Evolutionary conservation across 2,888 invertebrate genomes (phyloP).

Genomic region (Apantesis nais): DNA sequence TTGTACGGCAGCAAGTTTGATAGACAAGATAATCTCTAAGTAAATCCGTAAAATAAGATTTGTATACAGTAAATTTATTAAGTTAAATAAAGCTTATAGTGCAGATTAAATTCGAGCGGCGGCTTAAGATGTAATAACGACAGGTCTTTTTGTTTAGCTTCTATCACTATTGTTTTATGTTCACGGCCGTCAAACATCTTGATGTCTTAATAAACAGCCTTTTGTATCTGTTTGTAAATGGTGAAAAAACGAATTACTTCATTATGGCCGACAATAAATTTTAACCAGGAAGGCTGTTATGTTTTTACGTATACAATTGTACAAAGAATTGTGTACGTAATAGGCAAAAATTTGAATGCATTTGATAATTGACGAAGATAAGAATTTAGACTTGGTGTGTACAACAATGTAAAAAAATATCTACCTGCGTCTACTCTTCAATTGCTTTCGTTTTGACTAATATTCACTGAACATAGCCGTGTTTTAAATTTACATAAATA

Average conservation of each 20-base stretch:
- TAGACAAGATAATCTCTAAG: neutral
- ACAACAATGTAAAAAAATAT: no score
- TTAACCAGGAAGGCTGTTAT: slow-evolving; percentile 31
- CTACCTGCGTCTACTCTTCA: neutral
- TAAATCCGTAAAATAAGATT: slow-evolving; percentile 11
- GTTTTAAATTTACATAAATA: no score
- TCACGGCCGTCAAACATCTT: slow-evolving; percentile 31
- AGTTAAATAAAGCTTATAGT: slow-evolving; percentile 31
- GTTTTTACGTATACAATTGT: slow-evolving; percentile 16
- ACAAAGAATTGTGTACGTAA: slow-evolving; percentile 6
- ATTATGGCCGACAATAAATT: slow-evolving; percentile 34
- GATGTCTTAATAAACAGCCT: slow-evolving; percentile 39
- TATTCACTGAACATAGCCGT: no score
- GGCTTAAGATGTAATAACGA: slow-evolving; percentile 28
- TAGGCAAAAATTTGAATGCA: slow-evolving; percentile 1
- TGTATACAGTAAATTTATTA: slow-evolving; percentile 23
- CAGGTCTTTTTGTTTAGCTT: slow-evolving; percentile 30
- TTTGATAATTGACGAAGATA: slow-evolving; percentile 12
- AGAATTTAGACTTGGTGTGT: neutral
- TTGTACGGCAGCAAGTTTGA: neutral
- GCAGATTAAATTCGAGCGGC: slow-evolving; percentile 17
- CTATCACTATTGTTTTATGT: slow-evolving; percentile 41
- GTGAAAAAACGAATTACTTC: slow-evolving; percentile 41
- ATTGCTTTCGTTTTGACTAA: neutral
- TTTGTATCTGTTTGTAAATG: slow-evolving; percentile 37